phyloP scores from a whole-genome alignment of 2,113 vertebrate species.

The Rhineura floridana region DNA sequence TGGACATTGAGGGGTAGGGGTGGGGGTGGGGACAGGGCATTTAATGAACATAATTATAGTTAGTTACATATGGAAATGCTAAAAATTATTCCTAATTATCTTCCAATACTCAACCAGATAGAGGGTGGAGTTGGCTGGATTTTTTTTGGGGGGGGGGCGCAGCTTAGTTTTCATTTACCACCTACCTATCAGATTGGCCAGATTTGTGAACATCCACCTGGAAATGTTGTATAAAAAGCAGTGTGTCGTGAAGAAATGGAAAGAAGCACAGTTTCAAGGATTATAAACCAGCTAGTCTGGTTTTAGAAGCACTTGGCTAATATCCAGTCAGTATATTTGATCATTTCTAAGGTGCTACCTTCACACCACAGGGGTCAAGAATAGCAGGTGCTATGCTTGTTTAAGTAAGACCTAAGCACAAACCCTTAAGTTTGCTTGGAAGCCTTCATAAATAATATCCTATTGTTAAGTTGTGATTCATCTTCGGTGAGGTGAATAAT shows the following conservation, averaged over 20 bases:
- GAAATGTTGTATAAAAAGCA: neutral
- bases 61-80: neutral
- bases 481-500: slow-evolving; percentile 23
- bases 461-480: slow-evolving; percentile 4
- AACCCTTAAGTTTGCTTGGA: slow-evolving; percentile 23
- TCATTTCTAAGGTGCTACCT: slow-evolving; percentile 20
- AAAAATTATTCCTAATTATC: neutral
- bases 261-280: neutral
- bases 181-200: neutral
- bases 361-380: neutral
- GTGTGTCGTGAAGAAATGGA: neutral
- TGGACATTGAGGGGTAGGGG: no score
- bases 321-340: accelerated
- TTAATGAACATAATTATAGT: neutral
- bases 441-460: slow-evolving; percentile 18
- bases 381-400: neutral
- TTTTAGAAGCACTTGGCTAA: slow-evolving; percentile 21
- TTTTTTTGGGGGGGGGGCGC: no score
- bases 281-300: neutral
- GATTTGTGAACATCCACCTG: neutral
- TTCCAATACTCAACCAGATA: neutral
- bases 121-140: neutral
- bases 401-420: neutral
- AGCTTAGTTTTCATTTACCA: neutral
- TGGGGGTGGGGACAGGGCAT: neutral